These are phyloP conservation scores for Beris morrisii DNA, from an alignment of 2,888 invertebrate genomes.

Conservation along the genomic window DNA sequence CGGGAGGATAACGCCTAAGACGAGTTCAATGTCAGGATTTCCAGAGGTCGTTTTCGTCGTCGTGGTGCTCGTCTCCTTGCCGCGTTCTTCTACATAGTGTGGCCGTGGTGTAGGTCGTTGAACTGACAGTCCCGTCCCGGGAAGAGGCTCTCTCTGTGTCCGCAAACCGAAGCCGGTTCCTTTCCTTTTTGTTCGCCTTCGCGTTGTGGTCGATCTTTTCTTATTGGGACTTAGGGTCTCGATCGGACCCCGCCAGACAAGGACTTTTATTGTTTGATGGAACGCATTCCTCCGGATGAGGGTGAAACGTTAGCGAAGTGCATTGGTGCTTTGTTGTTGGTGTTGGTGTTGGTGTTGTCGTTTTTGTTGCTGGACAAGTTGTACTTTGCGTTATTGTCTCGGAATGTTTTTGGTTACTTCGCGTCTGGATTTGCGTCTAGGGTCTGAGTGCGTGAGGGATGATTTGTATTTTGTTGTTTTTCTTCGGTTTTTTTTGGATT, in stretches of 20 bases:
- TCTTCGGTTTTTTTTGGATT: constrained; percentile 10
- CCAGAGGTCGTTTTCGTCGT: constrained; percentile 22
- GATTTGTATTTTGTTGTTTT: constrained; percentile 12
- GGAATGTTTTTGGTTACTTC: constrained; percentile 29
- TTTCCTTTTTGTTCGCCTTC: constrained; percentile 14
- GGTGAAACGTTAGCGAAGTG: constrained; percentile 15
- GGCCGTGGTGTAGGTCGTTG: constrained; percentile 9
- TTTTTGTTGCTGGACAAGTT: neutral
- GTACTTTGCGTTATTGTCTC: constrained; percentile 21
- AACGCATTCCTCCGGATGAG: constrained; percentile 28
- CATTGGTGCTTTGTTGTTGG: neutral
- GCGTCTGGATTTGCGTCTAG: constrained; percentile 22
- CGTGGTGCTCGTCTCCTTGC: constrained; percentile 14
- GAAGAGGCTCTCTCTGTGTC: neutral
- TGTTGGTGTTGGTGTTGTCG: neutral
- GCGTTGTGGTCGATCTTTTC: constrained; percentile 17
- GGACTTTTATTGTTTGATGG: constrained; percentile 30
- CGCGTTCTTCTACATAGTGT: neutral
- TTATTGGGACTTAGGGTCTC: constrained; percentile 23
- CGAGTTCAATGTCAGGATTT: constrained; percentile 37
- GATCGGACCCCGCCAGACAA: constrained; percentile 19
- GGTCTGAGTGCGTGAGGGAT: neutral
- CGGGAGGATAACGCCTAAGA: constrained; percentile 31
- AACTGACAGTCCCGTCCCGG: neutral
- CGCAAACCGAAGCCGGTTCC: constrained; percentile 16